A percentile compares a stretch with the other conserved stretches of the same genome.
phyloP scores from a whole-genome alignment of 2,888 invertebrate genomes.

The Phrixothrix hirtus region DNA sequence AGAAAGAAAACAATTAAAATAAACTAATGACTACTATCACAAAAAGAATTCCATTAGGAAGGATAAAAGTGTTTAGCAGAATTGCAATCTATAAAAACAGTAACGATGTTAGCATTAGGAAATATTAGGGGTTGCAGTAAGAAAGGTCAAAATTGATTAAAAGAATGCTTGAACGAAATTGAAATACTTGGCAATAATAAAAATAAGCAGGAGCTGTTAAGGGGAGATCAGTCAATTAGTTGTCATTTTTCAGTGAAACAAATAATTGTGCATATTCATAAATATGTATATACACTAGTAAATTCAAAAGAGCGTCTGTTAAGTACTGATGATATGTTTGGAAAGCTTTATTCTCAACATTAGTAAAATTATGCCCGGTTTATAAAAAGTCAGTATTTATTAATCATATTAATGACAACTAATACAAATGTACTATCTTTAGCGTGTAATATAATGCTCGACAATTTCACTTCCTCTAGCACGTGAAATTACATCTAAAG shows the following conservation, averaged over 20 bases:
- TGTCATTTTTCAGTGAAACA: neutral
- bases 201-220: neutral
- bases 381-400: neutral
- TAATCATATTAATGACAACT: neutral
- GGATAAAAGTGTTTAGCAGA: neutral
- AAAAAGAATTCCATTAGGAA: too few species aligned
- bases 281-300: too few species aligned
- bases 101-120: neutral
- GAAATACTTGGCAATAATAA: neutral
- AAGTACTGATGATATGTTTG: too few species aligned
- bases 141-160: neutral
- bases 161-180: neutral
- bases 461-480: slow-evolving; percentile 9
- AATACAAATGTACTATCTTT: neutral
- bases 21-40: too few species aligned
- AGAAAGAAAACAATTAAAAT: too few species aligned
- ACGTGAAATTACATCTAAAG: slow-evolving; percentile 7
- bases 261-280: neutral
- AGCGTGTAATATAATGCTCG: slow-evolving; percentile 2
- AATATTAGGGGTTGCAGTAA: neutral
- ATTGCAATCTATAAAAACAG: neutral
- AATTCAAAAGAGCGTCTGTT: too few species aligned
- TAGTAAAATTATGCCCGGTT: too few species aligned
- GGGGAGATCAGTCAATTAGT: neutral
- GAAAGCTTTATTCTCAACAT: too few species aligned